Evolutionary conservation across 37 sponge, comb jelly and placozoan genomes (phyloP), one percentile per base, ranked within the genome.

Genomic region (Crambe crambe): DNA sequence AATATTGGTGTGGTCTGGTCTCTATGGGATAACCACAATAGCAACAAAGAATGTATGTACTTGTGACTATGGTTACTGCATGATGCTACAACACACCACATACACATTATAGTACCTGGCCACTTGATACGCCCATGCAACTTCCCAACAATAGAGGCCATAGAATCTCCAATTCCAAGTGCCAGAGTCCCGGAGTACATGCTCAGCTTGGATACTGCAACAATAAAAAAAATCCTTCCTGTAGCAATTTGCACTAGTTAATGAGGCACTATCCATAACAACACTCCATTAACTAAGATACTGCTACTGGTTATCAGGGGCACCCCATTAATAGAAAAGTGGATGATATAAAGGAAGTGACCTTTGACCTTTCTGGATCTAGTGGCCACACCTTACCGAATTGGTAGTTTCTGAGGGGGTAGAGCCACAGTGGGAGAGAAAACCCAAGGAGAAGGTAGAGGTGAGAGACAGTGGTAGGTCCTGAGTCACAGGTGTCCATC

Each of bases 401-500:
- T 22, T 35, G n/a, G 37, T 68, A 72, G 47, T 47, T 26, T 4
- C 63, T 60, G 22, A 89, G 67, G 9, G 94, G 97, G 23, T 44
- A 87, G 63, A 94, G 83, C 94, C 94, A 96, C 38, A 87, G 61
- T 34, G 97, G 95, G 35, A 96, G 76, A 29, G 89, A 80, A 71
- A 91, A 74, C 29, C 97, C 94, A 37, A 94, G 59, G 35, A 96
- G 88, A 37, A 96, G 83, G 82, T 96, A 96, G 75, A 91, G 85
- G 80, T 93, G 91, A 22, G 95, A 88, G 58, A 96, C 80, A 27
- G 91, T 47, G 26, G 85, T 81, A 23, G 62, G 62, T 3, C 95
- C 95, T 41, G 57, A 29, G 70, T 95, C 95, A 25, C 78, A 68
- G 38, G 37, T 12, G 62, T 91, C 92, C 27, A 72, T n/a, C 34